Evolutionary conservation across 2,797 vertebrate species (phyloP).

Genomic region (Limosa lapponica): DNA sequence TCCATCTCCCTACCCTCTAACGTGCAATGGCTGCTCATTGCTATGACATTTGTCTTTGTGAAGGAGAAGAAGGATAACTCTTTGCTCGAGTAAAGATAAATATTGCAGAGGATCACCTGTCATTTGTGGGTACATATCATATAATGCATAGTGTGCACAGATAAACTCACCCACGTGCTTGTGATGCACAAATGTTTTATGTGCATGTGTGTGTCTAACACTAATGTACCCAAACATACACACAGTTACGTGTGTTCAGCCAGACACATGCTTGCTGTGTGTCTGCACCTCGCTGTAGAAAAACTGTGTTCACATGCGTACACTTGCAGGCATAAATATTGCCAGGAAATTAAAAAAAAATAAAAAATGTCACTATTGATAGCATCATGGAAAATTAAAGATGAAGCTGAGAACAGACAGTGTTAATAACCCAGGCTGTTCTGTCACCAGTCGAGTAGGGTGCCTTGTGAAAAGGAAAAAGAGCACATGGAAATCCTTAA

Average conservation of each 20-base stretch:
- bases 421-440: conserved; percentile 1
- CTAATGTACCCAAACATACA: background rate
- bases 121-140: background rate
- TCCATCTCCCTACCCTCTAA: conserved; percentile 45
- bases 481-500: background rate
- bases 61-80: conserved; percentile 54
- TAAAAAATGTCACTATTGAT: background rate
- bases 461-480: background rate
- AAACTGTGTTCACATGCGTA: background rate
- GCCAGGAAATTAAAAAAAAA: background rate
- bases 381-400: background rate
- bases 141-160: background rate
- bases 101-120: background rate
- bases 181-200: background rate
- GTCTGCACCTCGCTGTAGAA: background rate
- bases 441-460: background rate
- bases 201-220: accelerated
- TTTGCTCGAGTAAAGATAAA: conserved; percentile 40
- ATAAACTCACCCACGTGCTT: background rate
- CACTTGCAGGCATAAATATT: background rate
- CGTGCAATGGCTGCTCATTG: background rate
- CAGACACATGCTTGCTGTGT: background rate
- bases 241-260: background rate
- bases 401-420: background rate
- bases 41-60: conserved; percentile 57